Conservation (phyloP, 2,113 vertebrate genomes). For the Anas platyrhynchos region DNA sequence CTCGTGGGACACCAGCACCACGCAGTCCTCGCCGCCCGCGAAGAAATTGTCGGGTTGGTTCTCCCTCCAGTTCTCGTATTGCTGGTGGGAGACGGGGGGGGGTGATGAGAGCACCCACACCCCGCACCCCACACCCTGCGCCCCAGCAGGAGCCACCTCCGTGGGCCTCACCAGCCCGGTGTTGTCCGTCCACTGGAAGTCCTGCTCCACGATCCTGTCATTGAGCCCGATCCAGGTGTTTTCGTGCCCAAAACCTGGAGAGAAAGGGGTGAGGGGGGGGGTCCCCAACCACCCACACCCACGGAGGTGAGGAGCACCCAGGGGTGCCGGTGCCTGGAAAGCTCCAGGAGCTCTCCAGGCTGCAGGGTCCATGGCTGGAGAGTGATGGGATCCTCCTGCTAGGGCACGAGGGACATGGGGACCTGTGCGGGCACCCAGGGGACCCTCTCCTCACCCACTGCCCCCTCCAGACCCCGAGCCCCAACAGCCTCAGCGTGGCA, state of each 20-base stretch:
- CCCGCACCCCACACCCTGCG: rapidly evolving
- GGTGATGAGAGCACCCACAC: neutral
- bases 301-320: neutral
- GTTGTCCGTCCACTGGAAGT: conserved; percentile 98
- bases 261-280: neutral
- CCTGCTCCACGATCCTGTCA: conserved; percentile 94
- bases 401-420: neutral
- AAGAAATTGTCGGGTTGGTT: conserved; percentile 99
- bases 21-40: conserved; percentile 94
- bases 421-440: too few relatives aligned
- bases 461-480: too few relatives aligned
- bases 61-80: conserved; percentile 98
- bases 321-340: neutral
- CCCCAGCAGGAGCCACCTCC: neutral
- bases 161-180: conserved; percentile 84
- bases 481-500: too few relatives aligned
- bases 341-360: neutral
- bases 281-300: neutral
- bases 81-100: conserved; percentile 66
- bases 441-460: too few relatives aligned
- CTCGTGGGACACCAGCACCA: conserved; percentile 95
- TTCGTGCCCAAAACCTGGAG: conserved; percentile 89
- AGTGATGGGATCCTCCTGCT: too few relatives aligned
- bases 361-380: neutral
- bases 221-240: conserved; percentile 97